A percentile compares a stretch with the other conserved stretches of the same genome.
Conservation (phyloP, 2,797 vertebrate genomes). For the Ceyx erithaca region DNA sequence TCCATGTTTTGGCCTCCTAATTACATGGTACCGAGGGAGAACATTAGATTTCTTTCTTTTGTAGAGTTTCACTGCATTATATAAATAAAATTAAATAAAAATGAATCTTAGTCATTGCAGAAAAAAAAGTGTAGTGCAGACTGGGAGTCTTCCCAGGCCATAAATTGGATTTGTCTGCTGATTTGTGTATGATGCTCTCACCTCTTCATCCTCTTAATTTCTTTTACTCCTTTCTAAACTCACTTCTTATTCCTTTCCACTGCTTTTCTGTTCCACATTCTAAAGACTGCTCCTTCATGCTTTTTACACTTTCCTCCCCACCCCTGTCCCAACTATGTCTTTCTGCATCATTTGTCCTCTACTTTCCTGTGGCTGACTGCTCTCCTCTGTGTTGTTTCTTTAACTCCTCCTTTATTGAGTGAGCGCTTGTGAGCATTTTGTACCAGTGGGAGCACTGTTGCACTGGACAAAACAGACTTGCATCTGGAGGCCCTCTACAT, state of each 20-base stretch:
- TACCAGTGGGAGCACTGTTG: background rate
- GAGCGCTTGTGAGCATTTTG: background rate
- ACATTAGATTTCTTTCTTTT: background rate
- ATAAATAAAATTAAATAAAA: background rate
- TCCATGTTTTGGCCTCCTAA: background rate
- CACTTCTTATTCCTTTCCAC: background rate
- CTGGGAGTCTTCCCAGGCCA: background rate
- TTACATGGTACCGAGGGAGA: background rate
- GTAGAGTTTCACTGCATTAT: background rate
- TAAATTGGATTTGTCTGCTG: background rate
- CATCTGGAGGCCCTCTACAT: background rate
- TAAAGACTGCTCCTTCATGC: background rate
- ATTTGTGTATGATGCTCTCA: background rate
- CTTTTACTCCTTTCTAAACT: background rate
- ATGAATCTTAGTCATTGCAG: background rate
- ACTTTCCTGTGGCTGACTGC: background rate
- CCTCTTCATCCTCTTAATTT: background rate
- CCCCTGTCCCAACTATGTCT: background rate
- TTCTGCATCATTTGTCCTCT: background rate
- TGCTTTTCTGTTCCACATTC: background rate
- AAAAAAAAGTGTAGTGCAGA: background rate
- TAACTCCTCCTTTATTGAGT: background rate
- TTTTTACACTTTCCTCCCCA: background rate
- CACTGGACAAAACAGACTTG: background rate
- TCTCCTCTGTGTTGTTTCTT: background rate